Conservation (phyloP, 2,113 vertebrate genomes). For the Seriola aureovittata region DNA sequence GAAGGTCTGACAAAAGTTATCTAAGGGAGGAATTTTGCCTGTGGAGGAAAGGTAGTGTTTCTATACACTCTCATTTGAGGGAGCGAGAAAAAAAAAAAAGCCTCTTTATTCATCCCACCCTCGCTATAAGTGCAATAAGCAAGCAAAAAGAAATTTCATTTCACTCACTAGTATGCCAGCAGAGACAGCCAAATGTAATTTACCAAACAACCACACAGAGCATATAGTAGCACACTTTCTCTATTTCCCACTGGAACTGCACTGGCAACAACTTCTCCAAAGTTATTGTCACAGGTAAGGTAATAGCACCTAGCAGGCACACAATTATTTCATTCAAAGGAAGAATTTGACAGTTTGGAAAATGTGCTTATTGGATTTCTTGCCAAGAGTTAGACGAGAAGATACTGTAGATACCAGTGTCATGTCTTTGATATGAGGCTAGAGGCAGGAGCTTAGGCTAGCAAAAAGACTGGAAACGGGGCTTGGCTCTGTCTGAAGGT, state of each 20-base stretch:
- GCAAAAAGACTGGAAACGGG: not conserved
- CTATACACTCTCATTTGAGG: constrained; percentile 46
- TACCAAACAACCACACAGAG: constrained; percentile 57
- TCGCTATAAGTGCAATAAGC: constrained; percentile 61
- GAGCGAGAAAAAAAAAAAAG: not conserved
- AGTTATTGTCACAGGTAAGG: constrained; percentile 33
- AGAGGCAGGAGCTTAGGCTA: not conserved
- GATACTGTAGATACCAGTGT: not conserved
- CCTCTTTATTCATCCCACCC: constrained; percentile 32
- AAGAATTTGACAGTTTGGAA: not conserved
- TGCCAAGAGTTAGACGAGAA: not conserved
- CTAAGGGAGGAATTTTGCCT: constrained; percentile 36
- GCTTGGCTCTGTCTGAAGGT: not conserved
- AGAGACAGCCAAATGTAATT: constrained; percentile 69
- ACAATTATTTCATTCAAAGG: not conserved
- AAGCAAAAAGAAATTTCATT: constrained; percentile 72
- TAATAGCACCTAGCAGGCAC: not conserved
- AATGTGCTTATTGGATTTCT: not conserved
- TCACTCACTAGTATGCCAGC: constrained; percentile 62
- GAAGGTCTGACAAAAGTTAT: constrained; percentile 36
- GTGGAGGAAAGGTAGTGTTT: constrained; percentile 43
- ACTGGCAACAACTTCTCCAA: constrained; percentile 6
- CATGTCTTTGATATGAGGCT: not conserved
- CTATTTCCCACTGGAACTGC: constrained; percentile 34
- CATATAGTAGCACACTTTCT: constrained; percentile 23